Evolutionary conservation across 2,113 vertebrate species (phyloP).

Genomic region (Oncorhynchus gorbuscha): DNA sequence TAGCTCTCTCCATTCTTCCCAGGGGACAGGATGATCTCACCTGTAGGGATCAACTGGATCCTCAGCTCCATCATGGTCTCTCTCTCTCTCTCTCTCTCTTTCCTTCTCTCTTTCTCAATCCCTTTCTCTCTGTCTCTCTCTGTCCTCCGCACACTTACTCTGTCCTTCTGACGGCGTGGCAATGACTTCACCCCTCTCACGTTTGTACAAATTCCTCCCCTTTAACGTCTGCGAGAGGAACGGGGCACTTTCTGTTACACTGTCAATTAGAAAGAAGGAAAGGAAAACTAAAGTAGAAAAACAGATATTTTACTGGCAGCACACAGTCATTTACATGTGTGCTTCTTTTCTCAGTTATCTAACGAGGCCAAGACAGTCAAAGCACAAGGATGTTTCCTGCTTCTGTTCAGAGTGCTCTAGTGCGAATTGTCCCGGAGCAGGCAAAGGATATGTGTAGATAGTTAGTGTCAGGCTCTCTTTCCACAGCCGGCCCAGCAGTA

Average conservation of each 20-base stretch:
- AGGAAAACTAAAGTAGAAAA: neutral
- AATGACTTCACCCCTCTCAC: neutral
- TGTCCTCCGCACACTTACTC: neutral
- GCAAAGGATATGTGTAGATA: slow-evolving; percentile 44
- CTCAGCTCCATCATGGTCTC: slow-evolving; percentile 55
- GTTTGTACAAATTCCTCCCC: too few species aligned
- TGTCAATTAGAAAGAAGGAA: neutral
- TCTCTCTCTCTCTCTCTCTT: neutral
- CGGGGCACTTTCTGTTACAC: neutral
- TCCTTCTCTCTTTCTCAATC: neutral
- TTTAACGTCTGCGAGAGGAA: too few species aligned
- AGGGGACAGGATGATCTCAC: slow-evolving; percentile 58
- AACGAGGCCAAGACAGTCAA: neutral
- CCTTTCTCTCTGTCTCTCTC: neutral
- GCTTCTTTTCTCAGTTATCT: neutral
- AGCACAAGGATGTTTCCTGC: slow-evolving; percentile 57
- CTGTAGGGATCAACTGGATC: slow-evolving; percentile 59
- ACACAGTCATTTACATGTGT: neutral
- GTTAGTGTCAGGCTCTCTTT: slow-evolving; percentile 20
- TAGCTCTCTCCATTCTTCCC: slow-evolving; percentile 59
- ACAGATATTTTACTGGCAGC: neutral
- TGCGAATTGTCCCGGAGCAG: slow-evolving; percentile 50
- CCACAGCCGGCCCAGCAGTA: slow-evolving; percentile 24
- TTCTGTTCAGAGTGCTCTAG: slow-evolving; percentile 20
- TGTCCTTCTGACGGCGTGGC: neutral